These are phyloP conservation scores for Orycteropus afer DNA, from an alignment of 2,113 vertebrate species.

Conservation along the genomic window DNA sequence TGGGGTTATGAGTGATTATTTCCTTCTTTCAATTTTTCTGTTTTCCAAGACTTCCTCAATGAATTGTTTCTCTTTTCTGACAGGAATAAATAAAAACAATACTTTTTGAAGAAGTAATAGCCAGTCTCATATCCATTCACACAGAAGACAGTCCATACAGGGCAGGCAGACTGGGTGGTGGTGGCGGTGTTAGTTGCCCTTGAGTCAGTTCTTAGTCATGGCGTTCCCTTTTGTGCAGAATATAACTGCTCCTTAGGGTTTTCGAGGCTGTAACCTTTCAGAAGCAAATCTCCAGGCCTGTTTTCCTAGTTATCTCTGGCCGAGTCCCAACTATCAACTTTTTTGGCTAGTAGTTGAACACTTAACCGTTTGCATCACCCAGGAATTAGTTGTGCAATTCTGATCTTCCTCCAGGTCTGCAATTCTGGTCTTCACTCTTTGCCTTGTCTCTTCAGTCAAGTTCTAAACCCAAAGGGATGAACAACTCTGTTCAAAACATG, in stretches of 20 bases:
- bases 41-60: neutral
- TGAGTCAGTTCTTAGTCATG: neutral
- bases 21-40: neutral
- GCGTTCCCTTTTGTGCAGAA: neutral
- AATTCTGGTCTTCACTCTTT: no score
- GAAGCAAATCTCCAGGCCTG: neutral
- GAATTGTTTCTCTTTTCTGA: neutral
- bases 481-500: fast-evolving
- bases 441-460: neutral
- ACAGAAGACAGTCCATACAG: neutral
- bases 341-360: neutral
- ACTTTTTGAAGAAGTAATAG: neutral
- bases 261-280: neutral
- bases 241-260: no score
- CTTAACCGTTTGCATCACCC: neutral
- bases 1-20: neutral
- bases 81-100: neutral
- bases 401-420: neutral
- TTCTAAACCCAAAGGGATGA: neutral
- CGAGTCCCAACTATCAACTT: neutral
- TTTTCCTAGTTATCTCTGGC: neutral
- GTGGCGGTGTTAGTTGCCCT: neutral
- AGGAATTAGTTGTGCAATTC: neutral
- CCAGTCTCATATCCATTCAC: no score
- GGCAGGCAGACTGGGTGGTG: neutral